Percentiles rank a stretch among this genome's conserved stretches.
Conservation (phyloP, 2,113 vertebrate genomes). For the Antennarius striatus region DNA sequence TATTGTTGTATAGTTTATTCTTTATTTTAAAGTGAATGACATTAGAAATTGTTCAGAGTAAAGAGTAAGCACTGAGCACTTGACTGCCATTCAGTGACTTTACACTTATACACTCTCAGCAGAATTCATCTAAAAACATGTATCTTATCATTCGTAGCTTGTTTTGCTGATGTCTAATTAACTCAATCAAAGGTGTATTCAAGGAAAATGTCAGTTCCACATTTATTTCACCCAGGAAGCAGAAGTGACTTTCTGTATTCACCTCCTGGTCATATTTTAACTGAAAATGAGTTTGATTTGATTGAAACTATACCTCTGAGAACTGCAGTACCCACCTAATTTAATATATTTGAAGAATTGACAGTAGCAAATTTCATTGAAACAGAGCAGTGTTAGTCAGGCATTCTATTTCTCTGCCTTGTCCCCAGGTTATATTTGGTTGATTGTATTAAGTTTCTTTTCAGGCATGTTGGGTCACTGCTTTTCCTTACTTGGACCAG, state of each 20-base stretch:
- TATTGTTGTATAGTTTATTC: not conserved
- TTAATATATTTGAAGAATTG: conserved; percentile 9
- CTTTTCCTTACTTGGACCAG: no score
- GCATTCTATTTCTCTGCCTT: no score
- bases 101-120: conserved; percentile 15
- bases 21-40: conserved; percentile 47
- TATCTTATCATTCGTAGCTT: not conserved
- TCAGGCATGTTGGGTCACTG: no score
- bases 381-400: no score
- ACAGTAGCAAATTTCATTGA: conserved; percentile 2
- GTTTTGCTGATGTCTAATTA: not conserved
- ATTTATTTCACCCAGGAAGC: no score
- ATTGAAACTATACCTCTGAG: conserved; percentile 8
- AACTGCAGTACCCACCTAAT: conserved; percentile 27
- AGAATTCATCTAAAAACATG: no score
- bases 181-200: no score
- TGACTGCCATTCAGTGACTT: conserved; percentile 34
- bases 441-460: no score
- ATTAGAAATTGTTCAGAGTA: conserved; percentile 43
- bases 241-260: no score
- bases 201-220: no score
- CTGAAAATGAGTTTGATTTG: conserved; percentile 23
- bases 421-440: no score
- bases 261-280: conserved; percentile 18
- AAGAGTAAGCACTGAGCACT: conserved; percentile 45